Evolutionary conservation across 92 coral and sea anemone genomes (phyloP).

Genomic region (Nematostella vectensis): DNA sequence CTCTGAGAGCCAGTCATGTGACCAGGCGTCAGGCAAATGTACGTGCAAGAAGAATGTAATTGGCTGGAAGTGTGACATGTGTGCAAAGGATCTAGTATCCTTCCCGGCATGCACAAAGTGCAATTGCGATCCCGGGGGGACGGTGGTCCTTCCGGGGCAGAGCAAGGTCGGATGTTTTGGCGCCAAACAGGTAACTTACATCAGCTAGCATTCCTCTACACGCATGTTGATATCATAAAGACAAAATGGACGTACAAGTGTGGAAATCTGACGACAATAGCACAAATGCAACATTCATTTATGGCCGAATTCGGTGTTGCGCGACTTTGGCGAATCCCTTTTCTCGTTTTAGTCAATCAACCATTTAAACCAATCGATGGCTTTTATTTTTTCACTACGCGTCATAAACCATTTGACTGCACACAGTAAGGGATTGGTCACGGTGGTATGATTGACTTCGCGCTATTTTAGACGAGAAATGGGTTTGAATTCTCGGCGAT

Average conservation of each 20-base stretch:
- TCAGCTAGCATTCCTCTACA: too few relatives aligned
- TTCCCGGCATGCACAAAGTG: constrained; percentile 79
- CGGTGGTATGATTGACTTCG: too few relatives aligned
- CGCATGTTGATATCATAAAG: too few relatives aligned
- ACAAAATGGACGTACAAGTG: not conserved
- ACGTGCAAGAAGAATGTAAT: constrained; percentile 56
- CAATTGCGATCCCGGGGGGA: constrained; percentile 73
- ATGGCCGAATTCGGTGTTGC: not conserved
- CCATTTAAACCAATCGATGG: too few relatives aligned
- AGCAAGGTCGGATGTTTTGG: constrained; percentile 33
- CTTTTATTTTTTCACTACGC: too few relatives aligned
- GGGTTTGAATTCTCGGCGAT: too few relatives aligned
- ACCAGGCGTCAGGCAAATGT: constrained; percentile 54
- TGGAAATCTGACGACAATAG: too few relatives aligned
- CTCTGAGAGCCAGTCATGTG: constrained; percentile 44
- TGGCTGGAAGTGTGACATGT: constrained; percentile 71
- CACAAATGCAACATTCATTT: too few relatives aligned
- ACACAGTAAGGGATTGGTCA: too few relatives aligned
- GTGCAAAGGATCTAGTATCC: constrained; percentile 65
- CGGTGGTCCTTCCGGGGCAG: constrained; percentile 15
- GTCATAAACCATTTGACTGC: too few relatives aligned
- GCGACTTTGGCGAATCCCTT: not conserved
- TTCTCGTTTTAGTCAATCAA: too few relatives aligned
- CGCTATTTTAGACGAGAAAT: too few relatives aligned
- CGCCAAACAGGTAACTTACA: constrained; percentile 33